Evolutionary conservation across 2,888 invertebrate genomes (phyloP).

Genomic region (Andrena bucephala): DNA sequence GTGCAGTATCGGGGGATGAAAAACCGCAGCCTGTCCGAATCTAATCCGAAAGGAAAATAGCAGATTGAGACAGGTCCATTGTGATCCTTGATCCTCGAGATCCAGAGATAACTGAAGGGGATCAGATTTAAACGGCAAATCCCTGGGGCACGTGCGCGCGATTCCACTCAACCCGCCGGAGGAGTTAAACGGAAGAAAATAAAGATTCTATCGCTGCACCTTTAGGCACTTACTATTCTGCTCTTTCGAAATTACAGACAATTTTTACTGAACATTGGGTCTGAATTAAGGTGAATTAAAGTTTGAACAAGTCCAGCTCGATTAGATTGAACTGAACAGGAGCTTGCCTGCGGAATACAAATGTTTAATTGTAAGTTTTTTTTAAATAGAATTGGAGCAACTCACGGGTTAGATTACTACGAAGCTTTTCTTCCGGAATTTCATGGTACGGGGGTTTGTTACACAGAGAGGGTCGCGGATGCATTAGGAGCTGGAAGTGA

Average conservation of each 20-base stretch:
- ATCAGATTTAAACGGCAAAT: conserved; percentile 70
- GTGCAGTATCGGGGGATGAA: conserved; percentile 15
- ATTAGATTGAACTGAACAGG: too few species aligned
- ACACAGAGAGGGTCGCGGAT: background rate
- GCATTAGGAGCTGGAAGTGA: conserved; percentile 27
- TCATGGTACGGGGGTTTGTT: background rate
- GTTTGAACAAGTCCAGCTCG: too few species aligned
- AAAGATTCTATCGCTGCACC: background rate
- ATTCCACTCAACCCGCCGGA: background rate
- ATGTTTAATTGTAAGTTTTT: too few species aligned
- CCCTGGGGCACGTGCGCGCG: conserved; percentile 56
- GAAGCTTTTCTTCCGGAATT: background rate
- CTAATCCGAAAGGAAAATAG: conserved; percentile 75
- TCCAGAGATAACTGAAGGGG: conserved; percentile 67
- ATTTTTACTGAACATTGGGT: background rate
- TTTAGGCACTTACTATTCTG: background rate
- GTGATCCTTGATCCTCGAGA: conserved; percentile 71
- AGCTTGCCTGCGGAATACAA: too few species aligned
- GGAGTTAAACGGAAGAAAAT: conserved; percentile 1
- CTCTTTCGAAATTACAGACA: background rate
- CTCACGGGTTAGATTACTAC: background rate
- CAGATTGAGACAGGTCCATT: conserved; percentile 63
- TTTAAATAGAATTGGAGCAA: too few species aligned
- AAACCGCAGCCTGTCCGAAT: conserved; percentile 54
- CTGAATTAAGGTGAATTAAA: too few species aligned